These are phyloP conservation scores for Campopleginae sp. DNA, from an alignment of 2,888 invertebrate species.

Conservation along the genomic window DNA sequence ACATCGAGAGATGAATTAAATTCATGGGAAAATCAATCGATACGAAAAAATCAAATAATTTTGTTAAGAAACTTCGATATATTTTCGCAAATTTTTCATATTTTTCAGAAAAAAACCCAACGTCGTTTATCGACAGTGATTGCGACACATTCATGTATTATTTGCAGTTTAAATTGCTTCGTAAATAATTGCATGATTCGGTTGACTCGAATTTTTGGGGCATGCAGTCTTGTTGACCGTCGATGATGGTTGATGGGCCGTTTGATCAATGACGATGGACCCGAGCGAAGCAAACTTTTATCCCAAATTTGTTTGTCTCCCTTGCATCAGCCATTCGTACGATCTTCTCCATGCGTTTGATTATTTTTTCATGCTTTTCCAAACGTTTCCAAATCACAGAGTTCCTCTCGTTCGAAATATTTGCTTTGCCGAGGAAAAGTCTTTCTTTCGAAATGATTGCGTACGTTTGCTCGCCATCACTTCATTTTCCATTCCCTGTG, in stretches of 20 bases:
- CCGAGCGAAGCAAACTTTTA: slow-evolving; percentile 44
- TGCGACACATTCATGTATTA: not conserved
- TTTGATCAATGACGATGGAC: slow-evolving; percentile 23
- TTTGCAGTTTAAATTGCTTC: not conserved
- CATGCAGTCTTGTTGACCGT: not conserved
- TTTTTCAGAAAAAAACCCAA: not conserved
- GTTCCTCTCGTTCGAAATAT: not conserved
- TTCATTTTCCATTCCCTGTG: slow-evolving; percentile 64
- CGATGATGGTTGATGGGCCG: not conserved
- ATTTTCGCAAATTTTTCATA: not conserved
- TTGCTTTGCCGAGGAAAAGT: not conserved
- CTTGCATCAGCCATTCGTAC: not conserved
- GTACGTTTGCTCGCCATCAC: slow-evolving; percentile 48
- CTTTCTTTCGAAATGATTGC: slow-evolving; percentile 35
- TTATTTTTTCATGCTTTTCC: slow-evolving; percentile 33
- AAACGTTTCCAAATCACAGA: not conserved
- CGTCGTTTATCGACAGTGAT: not conserved
- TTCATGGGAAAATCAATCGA: not conserved
- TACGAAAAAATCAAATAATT: not conserved
- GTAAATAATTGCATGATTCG: not conserved
- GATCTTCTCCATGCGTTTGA: not conserved
- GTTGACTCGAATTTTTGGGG: not conserved
- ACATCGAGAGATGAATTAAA: not conserved
- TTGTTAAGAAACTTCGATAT: not conserved
- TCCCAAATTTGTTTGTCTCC: slow-evolving; percentile 33